phyloP scores from a whole-genome alignment of 2,888 invertebrate species.

The Koerneria pararmatus region DNA sequence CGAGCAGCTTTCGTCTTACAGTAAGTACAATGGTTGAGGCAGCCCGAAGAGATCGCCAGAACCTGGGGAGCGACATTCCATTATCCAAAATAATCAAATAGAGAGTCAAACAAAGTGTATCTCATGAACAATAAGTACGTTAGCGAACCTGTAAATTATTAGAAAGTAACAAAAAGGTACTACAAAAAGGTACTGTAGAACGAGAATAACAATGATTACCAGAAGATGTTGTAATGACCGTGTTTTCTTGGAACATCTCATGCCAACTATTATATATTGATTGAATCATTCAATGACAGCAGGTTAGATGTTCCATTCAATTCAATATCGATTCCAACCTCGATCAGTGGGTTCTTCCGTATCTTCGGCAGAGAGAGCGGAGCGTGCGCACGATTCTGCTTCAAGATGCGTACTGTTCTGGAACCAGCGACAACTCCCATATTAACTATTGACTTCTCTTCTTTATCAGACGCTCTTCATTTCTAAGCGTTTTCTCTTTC shows the following conservation, averaged over 20 bases:
- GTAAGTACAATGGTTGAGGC: constrained; percentile 95
- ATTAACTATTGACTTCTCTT: constrained; percentile 66
- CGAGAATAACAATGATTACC: too few relatives aligned
- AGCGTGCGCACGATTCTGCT: constrained; percentile 71
- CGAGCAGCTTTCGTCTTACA: constrained; percentile 84
- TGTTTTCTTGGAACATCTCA: too few relatives aligned
- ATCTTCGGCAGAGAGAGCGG: constrained; percentile 85
- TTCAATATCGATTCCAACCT: constrained; percentile 70
- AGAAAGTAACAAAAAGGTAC: too few relatives aligned
- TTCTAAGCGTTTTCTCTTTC: too few relatives aligned
- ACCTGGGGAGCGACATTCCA: constrained; percentile 21
- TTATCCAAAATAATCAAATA: background rate
- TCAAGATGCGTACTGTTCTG: constrained; percentile 61
- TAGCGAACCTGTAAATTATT: too few relatives aligned
- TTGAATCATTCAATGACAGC: too few relatives aligned
- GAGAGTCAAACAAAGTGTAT: too few relatives aligned
- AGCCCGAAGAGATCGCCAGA: constrained; percentile 63
- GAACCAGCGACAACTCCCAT: constrained; percentile 77
- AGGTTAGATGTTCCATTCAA: too few relatives aligned
- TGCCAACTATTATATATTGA: too few relatives aligned
- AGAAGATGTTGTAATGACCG: too few relatives aligned
- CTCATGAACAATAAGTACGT: too few relatives aligned
- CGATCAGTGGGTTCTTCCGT: constrained; percentile 87
- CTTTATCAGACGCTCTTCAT: constrained; percentile 1
- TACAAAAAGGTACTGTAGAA: too few relatives aligned